Evolutionary conservation across 2,888 invertebrate genomes (phyloP), one percentile per base, ranked within the genome.

Genomic region (Eupithecia centaureata): DNA sequence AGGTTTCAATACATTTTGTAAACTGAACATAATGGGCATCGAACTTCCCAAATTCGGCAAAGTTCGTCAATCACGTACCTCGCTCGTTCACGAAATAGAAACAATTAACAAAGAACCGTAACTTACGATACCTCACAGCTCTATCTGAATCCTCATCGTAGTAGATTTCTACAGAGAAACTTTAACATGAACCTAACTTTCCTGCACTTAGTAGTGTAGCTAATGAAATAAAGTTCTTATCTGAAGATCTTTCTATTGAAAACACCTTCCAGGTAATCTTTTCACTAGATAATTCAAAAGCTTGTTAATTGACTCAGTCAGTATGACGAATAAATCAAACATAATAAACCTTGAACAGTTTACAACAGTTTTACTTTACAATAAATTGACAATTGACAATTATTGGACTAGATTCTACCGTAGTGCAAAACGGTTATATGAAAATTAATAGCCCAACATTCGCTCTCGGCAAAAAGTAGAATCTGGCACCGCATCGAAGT

Each of bases 121-220:
- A 54, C 59, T 65, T 61, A 12, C 32, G 52, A 69, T 69, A 61
- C 54, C 62, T 69, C 68, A 57, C 66, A 30, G 28, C 28, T 70
- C 61, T 61, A 58, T 58, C 66, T 70, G 64, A 64, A 56, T 30
- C 59, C 28, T 62, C 60, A 47, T 59, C 62, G 64, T 60, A 57
- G 58, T 38, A 35, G 58, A 61, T 67, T 67, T 59, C 38, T 62
- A 62, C 65, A 61, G 30, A 61, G 28, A 56, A 63, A 68, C 63
- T 68, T 65, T 0, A 52, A 68, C 71, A 22, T 61, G 52, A 61
- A 61, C 58, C 63, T 63, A 71, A 58, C 64, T 70, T 68, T 58
- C 15, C 28, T 51, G 15, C 63, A 61, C 56, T 71, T 30, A 63
- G 60, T 54, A 56, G 62, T 35, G 58, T 25, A 47, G 58, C 54